These are phyloP conservation scores for Drosophila pachea DNA, from an alignment of 1,140 invertebrate species.

Conservation along the genomic window DNA sequence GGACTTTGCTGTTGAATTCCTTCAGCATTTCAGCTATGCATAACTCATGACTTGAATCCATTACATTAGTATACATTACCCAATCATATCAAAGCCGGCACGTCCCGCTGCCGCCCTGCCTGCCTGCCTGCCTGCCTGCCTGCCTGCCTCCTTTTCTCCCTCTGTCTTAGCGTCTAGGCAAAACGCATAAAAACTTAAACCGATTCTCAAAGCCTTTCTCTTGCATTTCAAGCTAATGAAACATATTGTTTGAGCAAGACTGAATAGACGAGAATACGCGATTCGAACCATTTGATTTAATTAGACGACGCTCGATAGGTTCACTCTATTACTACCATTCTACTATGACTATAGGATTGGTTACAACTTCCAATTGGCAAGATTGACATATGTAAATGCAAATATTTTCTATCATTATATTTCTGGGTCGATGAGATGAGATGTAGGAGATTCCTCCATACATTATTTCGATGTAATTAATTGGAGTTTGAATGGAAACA, in stretches of 20 bases:
- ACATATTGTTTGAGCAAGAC: neutral
- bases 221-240: neutral
- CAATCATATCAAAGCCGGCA: conserved; percentile 20
- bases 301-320: too few relatives aligned
- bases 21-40: conserved; percentile 49
- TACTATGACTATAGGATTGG: too few relatives aligned
- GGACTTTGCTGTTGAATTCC: conserved; percentile 41
- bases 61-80: conserved; percentile 56
- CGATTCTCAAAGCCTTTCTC: neutral
- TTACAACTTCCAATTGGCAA: too few relatives aligned
- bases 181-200: neutral
- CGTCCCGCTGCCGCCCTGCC: neutral
- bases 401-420: too few relatives aligned
- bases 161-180: neutral
- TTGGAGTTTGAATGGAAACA: too few relatives aligned
- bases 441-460: too few relatives aligned
- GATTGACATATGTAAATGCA: too few relatives aligned
- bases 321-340: too few relatives aligned
- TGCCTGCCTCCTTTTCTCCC: too few relatives aligned
- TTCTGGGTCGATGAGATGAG: too few relatives aligned
- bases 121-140: too few relatives aligned
- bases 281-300: neutral
- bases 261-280: conserved; percentile 1
- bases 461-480: too few relatives aligned
- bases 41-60: conserved; percentile 36